Evolutionary conservation across 2,113 vertebrate species (phyloP).

Genomic region (Pachyramphus minor): DNA sequence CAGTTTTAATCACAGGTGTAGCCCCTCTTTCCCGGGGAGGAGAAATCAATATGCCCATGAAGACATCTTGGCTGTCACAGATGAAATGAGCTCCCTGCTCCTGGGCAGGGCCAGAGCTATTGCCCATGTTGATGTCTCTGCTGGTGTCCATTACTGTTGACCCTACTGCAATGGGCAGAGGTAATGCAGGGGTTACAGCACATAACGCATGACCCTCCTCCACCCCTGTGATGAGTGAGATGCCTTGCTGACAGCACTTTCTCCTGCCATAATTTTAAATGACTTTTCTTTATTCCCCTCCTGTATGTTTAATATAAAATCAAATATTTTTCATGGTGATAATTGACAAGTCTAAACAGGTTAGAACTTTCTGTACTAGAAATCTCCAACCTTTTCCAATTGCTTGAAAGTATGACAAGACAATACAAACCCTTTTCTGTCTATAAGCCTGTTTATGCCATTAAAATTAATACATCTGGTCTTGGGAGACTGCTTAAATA

Average conservation of each 20-base stretch:
- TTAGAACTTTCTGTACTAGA: background rate
- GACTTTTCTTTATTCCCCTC: background rate
- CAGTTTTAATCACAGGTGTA: background rate
- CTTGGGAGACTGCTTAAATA: background rate
- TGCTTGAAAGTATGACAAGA: background rate
- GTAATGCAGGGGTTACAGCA: background rate
- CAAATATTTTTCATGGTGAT: background rate
- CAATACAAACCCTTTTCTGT: background rate
- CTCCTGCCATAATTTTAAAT: background rate
- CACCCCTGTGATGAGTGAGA: background rate
- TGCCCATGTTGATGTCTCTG: fast-evolving
- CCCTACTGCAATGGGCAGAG: background rate
- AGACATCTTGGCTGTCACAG: background rate
- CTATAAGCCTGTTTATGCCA: background rate
- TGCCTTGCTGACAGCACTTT: background rate
- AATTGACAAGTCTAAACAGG: background rate
- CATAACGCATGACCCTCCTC: background rate
- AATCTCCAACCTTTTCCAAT: background rate
- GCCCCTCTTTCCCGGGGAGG: background rate
- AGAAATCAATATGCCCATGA: background rate
- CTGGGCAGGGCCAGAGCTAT: background rate
- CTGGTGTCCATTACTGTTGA: background rate
- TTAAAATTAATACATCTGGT: background rate
- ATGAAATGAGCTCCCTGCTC: background rate
- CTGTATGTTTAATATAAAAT: background rate